These are phyloP conservation scores for Cryptocephalus moraei DNA, from an alignment of 2,888 invertebrate genomes.

Conservation along the genomic window DNA sequence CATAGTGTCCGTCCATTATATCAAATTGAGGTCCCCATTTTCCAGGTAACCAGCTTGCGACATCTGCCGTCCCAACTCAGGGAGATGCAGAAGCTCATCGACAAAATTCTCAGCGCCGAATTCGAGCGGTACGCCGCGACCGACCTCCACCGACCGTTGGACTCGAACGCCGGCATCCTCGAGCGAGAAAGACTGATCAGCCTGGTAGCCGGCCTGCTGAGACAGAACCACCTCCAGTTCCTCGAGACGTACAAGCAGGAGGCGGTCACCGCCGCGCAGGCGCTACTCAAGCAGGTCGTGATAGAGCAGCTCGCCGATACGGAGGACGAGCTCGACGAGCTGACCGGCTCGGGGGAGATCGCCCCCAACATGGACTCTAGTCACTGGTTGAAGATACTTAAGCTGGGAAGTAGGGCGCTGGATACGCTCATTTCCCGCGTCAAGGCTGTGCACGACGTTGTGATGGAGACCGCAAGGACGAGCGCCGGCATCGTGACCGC, in stretches of 20 bases:
- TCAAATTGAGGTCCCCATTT: neutral
- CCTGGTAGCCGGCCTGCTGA: conserved; percentile 73
- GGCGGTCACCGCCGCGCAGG: conserved; percentile 78
- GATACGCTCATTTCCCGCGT: conserved; percentile 62
- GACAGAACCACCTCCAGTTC: conserved; percentile 81
- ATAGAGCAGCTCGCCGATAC: conserved; percentile 64
- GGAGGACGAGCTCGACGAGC: conserved; percentile 43
- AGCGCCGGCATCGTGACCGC: conserved; percentile 43
- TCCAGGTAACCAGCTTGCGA: conserved; percentile 73
- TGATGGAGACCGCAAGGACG: conserved; percentile 62
- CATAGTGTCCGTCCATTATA: too few species aligned
- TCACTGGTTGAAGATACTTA: conserved; percentile 35
- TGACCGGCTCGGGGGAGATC: conserved; percentile 42
- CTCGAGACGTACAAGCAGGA: conserved; percentile 60
- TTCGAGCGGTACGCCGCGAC: conserved; percentile 85
- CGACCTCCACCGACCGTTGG: conserved; percentile 78
- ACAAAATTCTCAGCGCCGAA: conserved; percentile 93
- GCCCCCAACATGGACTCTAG: conserved; percentile 33
- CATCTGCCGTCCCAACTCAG: conserved; percentile 91
- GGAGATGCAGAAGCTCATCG: conserved; percentile 92
- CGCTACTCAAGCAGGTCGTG: conserved; percentile 79
- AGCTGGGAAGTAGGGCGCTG: conserved; percentile 32
- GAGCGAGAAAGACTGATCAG: conserved; percentile 64
- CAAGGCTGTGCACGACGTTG: conserved; percentile 62
- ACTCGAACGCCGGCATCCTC: conserved; percentile 49